Conservation (phyloP, 2,888 invertebrate genomes). For the Phaonia tiefii region DNA sequence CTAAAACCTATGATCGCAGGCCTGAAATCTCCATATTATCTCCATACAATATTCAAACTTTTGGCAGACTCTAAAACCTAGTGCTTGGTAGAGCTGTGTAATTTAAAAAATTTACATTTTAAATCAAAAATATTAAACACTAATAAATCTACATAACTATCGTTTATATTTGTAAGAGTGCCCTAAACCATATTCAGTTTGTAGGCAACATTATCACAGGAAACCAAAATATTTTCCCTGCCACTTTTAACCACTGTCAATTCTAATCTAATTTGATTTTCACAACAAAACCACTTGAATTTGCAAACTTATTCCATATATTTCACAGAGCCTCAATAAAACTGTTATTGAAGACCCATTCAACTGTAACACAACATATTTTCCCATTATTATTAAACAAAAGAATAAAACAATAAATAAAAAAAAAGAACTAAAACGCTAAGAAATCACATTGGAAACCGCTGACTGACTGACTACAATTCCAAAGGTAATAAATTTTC, state of each 20-base stretch:
- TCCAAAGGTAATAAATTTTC: slow-evolving; percentile 60
- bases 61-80: too few relatives aligned
- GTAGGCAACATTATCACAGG: too few relatives aligned
- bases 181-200: too few relatives aligned
- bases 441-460: slow-evolving; percentile 17
- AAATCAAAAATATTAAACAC: too few relatives aligned
- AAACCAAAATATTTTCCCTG: slow-evolving; percentile 23
- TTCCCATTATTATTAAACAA: slow-evolving; percentile 55
- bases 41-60: too few relatives aligned
- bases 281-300: slow-evolving; percentile 43
- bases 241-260: slow-evolving; percentile 25
- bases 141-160: too few relatives aligned
- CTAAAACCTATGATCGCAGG: too few relatives aligned
- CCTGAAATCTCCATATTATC: too few relatives aligned
- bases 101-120: too few relatives aligned
- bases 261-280: background rate
- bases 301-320: slow-evolving; percentile 17
- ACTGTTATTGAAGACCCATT: slow-evolving; percentile 35
- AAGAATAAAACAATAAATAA: too few relatives aligned
- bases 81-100: too few relatives aligned
- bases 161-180: too few relatives aligned
- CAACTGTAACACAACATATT: slow-evolving; percentile 49
- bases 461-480: background rate
- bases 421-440: slow-evolving; percentile 1
- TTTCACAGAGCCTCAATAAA: slow-evolving; percentile 40